A percentile compares a stretch with the other conserved stretches of the same genome.
These are phyloP conservation scores for Melanotaenia pygmaea DNA, from an alignment of 2,797 vertebrate genomes.

Conservation along the genomic window DNA sequence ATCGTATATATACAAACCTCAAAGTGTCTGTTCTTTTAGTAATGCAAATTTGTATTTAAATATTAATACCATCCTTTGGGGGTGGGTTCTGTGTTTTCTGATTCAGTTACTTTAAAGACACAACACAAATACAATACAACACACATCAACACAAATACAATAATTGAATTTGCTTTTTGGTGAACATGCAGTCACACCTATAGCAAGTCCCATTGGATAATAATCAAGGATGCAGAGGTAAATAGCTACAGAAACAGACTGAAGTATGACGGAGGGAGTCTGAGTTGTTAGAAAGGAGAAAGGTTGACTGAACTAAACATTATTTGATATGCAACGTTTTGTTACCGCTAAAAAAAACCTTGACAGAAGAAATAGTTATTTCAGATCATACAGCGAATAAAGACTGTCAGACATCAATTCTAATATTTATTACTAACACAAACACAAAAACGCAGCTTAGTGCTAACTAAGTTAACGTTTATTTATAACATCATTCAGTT, in stretches of 20 bases:
- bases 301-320: neutral
- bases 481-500: constrained; percentile 71
- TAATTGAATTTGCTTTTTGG: neutral
- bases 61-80: constrained; percentile 22
- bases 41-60: constrained; percentile 35
- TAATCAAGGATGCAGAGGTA: too few species aligned
- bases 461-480: constrained; percentile 75
- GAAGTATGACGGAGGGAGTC: neutral
- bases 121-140: too few species aligned
- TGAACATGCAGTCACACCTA: neutral
- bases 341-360: neutral
- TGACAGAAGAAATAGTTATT: neutral
- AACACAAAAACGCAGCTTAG: constrained; percentile 45
- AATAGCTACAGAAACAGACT: neutral
- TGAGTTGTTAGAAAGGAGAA: too few species aligned
- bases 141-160: neutral
- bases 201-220: neutral
- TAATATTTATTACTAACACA: neutral
- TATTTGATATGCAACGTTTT: neutral
- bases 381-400: too few species aligned
- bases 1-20: constrained; percentile 33
- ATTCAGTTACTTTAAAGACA: neutral
- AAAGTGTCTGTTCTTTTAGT: constrained; percentile 26
- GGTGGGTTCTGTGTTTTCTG: neutral
- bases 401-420: neutral